Evolutionary conservation across 2,797 vertebrate genomes (phyloP).

Genomic region (Molossus molossus): DNA sequence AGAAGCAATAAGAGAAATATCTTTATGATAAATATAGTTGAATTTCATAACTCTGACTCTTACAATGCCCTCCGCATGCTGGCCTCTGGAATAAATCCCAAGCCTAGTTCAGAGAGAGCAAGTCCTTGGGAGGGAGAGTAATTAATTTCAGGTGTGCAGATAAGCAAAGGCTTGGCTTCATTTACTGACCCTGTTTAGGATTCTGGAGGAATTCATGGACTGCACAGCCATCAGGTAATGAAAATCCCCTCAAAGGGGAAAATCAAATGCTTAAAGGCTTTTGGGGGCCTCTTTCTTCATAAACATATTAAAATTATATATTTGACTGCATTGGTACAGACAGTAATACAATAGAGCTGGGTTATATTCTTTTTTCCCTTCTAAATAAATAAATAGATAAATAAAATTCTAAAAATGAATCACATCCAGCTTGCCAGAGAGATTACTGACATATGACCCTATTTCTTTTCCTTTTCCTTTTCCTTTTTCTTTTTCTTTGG

Average conservation of each 20-base stretch:
- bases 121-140: background rate
- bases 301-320: background rate
- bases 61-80: background rate
- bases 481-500: background rate
- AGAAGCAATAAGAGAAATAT: background rate
- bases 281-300: background rate
- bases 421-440: background rate
- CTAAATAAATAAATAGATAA: background rate
- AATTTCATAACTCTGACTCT: background rate
- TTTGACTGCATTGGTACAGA: background rate
- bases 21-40: background rate
- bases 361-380: background rate
- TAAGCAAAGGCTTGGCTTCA: background rate
- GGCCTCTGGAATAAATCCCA: conserved; percentile 37
- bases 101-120: conserved; percentile 20
- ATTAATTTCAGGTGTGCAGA: conserved; percentile 24
- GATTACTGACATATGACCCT: background rate
- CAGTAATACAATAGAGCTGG: background rate
- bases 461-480: background rate
- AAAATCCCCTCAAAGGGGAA: conserved; percentile 8
- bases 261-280: conserved; percentile 13
- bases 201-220: background rate
- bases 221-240: background rate
- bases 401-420: background rate
- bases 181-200: background rate